Percentiles rank a stretch among this genome's conserved stretches.
Conservation (phyloP, 2,113 vertebrate species). For the Neoarius graeffei region DNA sequence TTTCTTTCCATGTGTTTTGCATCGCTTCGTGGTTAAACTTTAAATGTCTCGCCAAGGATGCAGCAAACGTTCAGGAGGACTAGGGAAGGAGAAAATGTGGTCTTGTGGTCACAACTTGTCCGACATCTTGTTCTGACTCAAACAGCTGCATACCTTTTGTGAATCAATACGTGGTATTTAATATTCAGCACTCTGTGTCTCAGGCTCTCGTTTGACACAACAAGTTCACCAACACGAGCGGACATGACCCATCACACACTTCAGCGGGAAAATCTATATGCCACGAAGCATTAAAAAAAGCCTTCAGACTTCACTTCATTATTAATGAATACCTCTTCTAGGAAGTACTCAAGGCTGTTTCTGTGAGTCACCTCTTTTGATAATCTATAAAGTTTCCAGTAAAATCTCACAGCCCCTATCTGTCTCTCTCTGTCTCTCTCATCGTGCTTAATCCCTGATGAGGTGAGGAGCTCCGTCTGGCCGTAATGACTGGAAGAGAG, state of each 20-base stretch:
- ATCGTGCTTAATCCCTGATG: slow-evolving; percentile 51
- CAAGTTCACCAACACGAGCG: slow-evolving; percentile 16
- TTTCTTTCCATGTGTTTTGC: slow-evolving; percentile 50
- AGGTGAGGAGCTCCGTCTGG: slow-evolving; percentile 50
- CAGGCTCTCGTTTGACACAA: slow-evolving; percentile 32
- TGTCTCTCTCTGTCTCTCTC: slow-evolving; percentile 25
- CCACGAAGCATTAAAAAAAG: slow-evolving; percentile 26
- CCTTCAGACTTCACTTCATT: slow-evolving; percentile 53
- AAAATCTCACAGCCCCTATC: slow-evolving; percentile 51
- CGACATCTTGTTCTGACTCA: slow-evolving; percentile 42
- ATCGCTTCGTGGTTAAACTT: slow-evolving; percentile 38
- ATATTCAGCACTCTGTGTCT: slow-evolving; percentile 49
- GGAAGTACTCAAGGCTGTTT: slow-evolving; percentile 50
- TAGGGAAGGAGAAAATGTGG: slow-evolving; percentile 25
- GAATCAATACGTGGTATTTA: slow-evolving; percentile 51
- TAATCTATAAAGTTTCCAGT: slow-evolving; percentile 59
- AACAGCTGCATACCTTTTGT: slow-evolving; percentile 23
- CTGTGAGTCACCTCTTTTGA: slow-evolving; percentile 49
- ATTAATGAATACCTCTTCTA: slow-evolving; percentile 58
- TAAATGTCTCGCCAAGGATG: slow-evolving; percentile 44
- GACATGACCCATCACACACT: slow-evolving; percentile 41
- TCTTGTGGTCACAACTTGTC: slow-evolving; percentile 31
- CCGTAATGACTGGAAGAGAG: slow-evolving; percentile 53
- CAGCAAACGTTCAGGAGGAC: slow-evolving; percentile 8
- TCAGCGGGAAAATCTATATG: slow-evolving; percentile 54